These are phyloP conservation scores for Gobio gobio DNA, from an alignment of 2,113 vertebrate species.

Conservation along the genomic window DNA sequence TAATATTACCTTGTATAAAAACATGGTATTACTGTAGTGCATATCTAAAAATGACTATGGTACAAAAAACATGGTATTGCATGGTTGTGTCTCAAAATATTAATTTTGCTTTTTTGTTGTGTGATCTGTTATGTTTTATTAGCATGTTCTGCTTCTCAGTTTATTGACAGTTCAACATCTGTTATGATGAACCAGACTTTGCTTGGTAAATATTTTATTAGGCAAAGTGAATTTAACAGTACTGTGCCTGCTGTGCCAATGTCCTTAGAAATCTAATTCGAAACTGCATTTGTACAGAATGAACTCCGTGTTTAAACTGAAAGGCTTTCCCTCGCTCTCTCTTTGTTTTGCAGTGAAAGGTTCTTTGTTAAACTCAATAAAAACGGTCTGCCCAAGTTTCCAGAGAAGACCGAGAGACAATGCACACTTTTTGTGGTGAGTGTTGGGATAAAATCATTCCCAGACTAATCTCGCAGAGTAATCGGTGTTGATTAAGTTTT, in stretches of 20 bases:
- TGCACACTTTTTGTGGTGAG: constrained; percentile 98
- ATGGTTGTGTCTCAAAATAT: not conserved
- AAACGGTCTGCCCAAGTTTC: constrained; percentile 94
- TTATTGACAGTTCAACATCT: not conserved
- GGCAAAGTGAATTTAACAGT: not conserved
- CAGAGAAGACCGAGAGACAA: constrained; percentile 94
- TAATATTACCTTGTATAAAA: not conserved
- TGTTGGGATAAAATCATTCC: constrained; percentile 50
- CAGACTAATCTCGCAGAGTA: constrained; percentile 20
- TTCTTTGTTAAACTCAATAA: constrained; percentile 98
- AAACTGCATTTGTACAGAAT: not conserved
- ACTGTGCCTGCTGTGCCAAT: not conserved
- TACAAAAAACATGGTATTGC: not conserved
- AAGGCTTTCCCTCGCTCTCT: constrained; percentile 30
- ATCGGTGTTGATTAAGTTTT: constrained; percentile 29
- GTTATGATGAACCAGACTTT: not conserved
- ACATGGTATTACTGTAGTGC: not conserved
- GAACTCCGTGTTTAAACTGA: not conserved
- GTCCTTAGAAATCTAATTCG: not conserved
- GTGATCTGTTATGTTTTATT: not conserved
- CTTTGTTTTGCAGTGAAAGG: constrained; percentile 81
- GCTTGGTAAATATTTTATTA: not conserved
- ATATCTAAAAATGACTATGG: not conserved
- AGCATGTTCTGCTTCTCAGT: not conserved
- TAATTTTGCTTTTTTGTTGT: not conserved